Base-by-base conservation (phyloP, 2,113 vertebrate genomes). In the Festucalex cinctus region DNA sequence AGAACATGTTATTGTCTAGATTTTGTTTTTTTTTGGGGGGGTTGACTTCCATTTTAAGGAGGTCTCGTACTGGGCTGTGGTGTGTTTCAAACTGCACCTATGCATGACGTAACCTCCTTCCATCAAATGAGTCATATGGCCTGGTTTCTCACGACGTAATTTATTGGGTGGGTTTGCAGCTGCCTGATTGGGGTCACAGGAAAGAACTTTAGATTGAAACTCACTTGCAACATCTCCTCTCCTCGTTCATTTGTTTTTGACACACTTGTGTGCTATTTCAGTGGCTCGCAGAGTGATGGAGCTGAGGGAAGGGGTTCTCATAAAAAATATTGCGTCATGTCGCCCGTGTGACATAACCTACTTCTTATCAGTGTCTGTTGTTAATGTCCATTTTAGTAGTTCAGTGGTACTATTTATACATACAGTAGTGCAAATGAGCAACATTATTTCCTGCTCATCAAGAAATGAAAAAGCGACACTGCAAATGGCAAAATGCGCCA, bases 71-170 rank as follows among this genome's bases (percentile, higher is more conserved):
- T 79, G 67, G 71, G 41, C 70, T 78, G 76, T 79, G 81, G 78
- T 74, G 64, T 66, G 64, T 66, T 84, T 82, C 69, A 69, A 71
- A 37, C 53, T 17, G 46, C 83, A 79, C 67, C 77, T 75, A 65
- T 78, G 76, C 57, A 83, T 86, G 82, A 85, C 75, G 81, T 86
- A 83, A 83, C 81, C 77, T 76, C 73, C 66, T 78, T 74, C 73
- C 54, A 54, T 51, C 66, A 62, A 71, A 82, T 86, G 87, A 88
- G 63, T 88, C 85, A 83, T 74, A 54, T 65, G 66, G 69, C 73
- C 77, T 78, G 73, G 49, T 80, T 85, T 79, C 70, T 78, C 68
- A 60, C 63, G 51, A 73, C 66, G 69, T 79, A 80, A 79, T 77
- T 75, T 71, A 77, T 79, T 37, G 65, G 65, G 22, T 9, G 62